phyloP scores from a whole-genome alignment of 2,113 vertebrate species.

The Strix uralensis region DNA sequence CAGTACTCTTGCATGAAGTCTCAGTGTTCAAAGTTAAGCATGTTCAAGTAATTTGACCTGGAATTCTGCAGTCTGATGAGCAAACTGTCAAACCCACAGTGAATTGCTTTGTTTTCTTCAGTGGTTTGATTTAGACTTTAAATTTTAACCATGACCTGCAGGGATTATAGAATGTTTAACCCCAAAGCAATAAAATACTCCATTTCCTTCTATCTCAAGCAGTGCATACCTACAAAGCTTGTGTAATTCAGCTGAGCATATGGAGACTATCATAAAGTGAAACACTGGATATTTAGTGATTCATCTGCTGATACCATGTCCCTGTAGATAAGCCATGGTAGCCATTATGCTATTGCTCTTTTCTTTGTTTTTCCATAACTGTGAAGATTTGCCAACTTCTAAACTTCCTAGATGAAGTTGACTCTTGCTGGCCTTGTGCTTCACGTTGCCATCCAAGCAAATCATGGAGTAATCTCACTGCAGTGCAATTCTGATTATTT shows the following conservation, averaged over 20 bases:
- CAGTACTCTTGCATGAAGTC: neutral
- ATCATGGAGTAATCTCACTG: neutral
- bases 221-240: neutral
- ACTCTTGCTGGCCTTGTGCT: neutral
- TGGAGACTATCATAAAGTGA: neutral
- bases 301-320: neutral
- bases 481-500: neutral
- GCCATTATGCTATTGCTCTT: neutral
- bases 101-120: neutral
- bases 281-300: neutral
- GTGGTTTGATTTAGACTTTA: neutral
- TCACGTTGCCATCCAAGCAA: neutral
- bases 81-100: neutral
- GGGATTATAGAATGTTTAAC: neutral
- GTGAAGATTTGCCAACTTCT: neutral
- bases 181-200: neutral
- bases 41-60: neutral
- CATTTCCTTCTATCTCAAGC: neutral
- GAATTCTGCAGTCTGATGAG: neutral
- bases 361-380: neutral
- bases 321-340: neutral
- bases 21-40: neutral
- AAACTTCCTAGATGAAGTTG: neutral
- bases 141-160: neutral
- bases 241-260: neutral